phyloP scores from a whole-genome alignment of 2,888 invertebrate genomes.

The Deroplatys truncata region DNA sequence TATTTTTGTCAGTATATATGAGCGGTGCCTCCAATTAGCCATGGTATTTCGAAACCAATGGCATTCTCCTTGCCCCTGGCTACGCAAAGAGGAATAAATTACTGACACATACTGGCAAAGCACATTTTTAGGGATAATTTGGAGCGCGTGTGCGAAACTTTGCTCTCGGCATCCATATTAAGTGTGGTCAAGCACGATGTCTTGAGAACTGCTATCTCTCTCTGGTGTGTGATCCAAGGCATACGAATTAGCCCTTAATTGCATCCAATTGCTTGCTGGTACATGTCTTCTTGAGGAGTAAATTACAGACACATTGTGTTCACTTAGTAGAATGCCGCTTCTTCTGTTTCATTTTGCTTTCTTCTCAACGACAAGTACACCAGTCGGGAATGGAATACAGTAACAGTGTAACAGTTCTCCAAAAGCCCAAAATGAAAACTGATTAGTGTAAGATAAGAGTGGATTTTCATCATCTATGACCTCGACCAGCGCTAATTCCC shows the following conservation, averaged over 20 bases:
- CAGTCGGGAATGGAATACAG: no score
- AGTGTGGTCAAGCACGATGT: background rate
- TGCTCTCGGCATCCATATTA: background rate
- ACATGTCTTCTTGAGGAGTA: background rate
- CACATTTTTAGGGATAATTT: background rate
- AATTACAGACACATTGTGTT: background rate
- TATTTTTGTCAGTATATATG: background rate
- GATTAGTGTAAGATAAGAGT: no score
- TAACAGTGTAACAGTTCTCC: no score
- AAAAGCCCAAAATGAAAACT: no score
- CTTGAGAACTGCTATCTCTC: no score
- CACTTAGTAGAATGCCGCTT: no score
- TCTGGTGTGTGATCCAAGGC: background rate
- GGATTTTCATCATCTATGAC: no score
- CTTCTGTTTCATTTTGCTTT: no score
- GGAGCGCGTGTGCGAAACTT: background rate
- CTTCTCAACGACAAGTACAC: no score
- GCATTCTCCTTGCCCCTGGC: background rate
- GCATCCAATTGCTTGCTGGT: background rate
- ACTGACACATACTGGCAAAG: background rate
- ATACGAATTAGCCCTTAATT: background rate
- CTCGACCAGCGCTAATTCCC: no score
- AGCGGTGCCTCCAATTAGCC: background rate
- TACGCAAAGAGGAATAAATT: background rate
- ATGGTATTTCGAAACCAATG: background rate